Conservation (phyloP, 1,140 invertebrate genomes). For the Camponotus vicinus region DNA sequence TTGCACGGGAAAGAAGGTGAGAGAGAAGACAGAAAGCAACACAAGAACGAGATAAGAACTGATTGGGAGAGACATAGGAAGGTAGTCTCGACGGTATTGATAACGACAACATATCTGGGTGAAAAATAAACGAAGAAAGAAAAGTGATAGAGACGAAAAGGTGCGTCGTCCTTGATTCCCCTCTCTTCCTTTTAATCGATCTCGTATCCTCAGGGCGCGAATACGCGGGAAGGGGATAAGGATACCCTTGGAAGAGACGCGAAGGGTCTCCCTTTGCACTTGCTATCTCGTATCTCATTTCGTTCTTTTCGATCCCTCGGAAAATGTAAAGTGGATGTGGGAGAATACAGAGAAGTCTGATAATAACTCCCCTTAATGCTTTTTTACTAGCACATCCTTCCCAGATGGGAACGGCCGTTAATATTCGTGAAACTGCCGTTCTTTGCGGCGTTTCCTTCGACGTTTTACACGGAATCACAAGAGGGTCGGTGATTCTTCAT, state of each 20-base stretch:
- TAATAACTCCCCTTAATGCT: constrained; percentile 71
- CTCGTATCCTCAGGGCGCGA: constrained; percentile 32
- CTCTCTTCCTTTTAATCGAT: constrained; percentile 58
- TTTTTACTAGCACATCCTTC: constrained; percentile 56
- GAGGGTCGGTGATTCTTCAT: constrained; percentile 1
- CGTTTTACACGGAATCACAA: constrained; percentile 39
- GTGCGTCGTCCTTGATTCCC: constrained; percentile 42
- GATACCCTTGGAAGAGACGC: background rate
- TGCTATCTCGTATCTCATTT: constrained; percentile 57
- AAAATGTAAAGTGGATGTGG: background rate
- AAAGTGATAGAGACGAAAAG: constrained; percentile 70
- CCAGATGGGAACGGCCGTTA: constrained; percentile 28
- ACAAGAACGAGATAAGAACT: constrained; percentile 73
- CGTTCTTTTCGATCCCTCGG: constrained; percentile 54
- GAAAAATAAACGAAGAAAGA: constrained; percentile 71
- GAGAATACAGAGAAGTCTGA: constrained; percentile 26
- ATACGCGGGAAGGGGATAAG: constrained; percentile 34
- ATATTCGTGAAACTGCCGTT: constrained; percentile 58
- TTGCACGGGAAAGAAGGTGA: constrained; percentile 19
- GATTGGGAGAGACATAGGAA: constrained; percentile 65
- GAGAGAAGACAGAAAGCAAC: constrained; percentile 31
- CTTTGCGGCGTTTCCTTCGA: constrained; percentile 22
- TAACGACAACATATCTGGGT: constrained; percentile 73
- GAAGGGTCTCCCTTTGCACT: constrained; percentile 21
- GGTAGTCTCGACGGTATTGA: constrained; percentile 70